These are phyloP conservation scores for Chlorospingus semifuscus DNA, from an alignment of 2,797 vertebrate species.

Conservation along the genomic window DNA sequence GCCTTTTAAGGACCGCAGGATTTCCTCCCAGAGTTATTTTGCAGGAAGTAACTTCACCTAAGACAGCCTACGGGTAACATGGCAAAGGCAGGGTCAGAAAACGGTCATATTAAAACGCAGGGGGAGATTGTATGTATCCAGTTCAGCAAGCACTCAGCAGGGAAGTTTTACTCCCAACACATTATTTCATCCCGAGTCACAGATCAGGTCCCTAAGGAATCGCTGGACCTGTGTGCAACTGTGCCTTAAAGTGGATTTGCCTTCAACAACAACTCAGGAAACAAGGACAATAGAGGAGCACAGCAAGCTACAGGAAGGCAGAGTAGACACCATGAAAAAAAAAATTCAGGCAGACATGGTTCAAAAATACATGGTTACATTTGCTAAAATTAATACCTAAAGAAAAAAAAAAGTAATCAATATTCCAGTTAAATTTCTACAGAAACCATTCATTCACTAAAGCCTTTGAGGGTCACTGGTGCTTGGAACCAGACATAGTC, in stretches of 20 bases:
- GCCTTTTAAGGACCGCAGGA: constrained; percentile 2
- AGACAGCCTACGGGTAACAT: not conserved
- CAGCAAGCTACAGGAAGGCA: not conserved
- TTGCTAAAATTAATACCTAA: not conserved
- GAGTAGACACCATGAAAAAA: not conserved
- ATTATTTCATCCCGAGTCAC: not conserved
- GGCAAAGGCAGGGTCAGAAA: not conserved
- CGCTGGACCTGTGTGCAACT: not conserved
- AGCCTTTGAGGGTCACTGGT: constrained; percentile 87
- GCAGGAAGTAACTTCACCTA: not conserved
- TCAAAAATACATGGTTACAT: not conserved
- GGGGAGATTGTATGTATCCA: not conserved
- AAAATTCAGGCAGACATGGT: not conserved
- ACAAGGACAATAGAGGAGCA: not conserved
- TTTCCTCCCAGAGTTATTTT: not conserved
- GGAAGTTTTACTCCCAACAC: not conserved
- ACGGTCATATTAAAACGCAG: not conserved
- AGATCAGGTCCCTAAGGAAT: not conserved
- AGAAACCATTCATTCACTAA: constrained; percentile 59
- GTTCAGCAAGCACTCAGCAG: not conserved
- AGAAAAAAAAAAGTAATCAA: not conserved
- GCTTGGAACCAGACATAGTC: constrained; percentile 97
- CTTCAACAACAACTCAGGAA: not conserved
- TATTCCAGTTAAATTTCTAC: not conserved
- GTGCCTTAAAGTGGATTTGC: not conserved